Base-by-base conservation (phyloP, 1,140 invertebrate genomes). In the Oryctes rhinoceros region DNA sequence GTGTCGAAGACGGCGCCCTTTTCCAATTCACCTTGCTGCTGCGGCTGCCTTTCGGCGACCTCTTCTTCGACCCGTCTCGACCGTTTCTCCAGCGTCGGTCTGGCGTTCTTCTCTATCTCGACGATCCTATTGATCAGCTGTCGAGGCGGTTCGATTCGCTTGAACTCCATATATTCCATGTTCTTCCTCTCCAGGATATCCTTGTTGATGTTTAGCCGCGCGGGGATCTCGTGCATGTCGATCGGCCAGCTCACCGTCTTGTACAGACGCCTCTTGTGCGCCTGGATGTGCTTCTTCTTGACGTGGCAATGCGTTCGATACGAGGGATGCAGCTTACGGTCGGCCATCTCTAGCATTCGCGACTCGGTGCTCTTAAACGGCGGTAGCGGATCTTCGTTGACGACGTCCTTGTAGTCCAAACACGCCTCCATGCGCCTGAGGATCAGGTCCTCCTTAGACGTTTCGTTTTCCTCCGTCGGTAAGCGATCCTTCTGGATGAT, bases 101-200 rank as follows among this genome's bases (percentile, higher is more conserved):
- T 77, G 44, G 81, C 76, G 75, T 85, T 84, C 75, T 81, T 48
- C 20, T 83, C 79, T 76, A 84, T 84, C 79, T 86, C 85, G 9
- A 85, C 78, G 53, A 86, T 79, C 74, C 80, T 84, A 11, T 81
- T 82, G 30, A 85, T 47, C 49, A 86, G 65, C 53, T 84, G 84
- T 48, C 80, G 81, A 0, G 85, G 85, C 39, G 82, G 80, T 62
- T 82, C 82, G 20, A 82, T 79, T 11, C 81, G 80, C 67, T 86
- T 86, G 59, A 82, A 83, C 13, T 84, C 84, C 9, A 78, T 78
- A 49, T 83, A 81, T 35, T 71, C 65, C 20, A 87, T 82, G 77
- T 87, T 87, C 75, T 87, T 87, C 65, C 80, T 82, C 30, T 87
- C 85, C 7, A 86, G 78, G 10, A 81, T 30, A 67, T 83, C 81